These are phyloP conservation scores for Pristionchus japonicus DNA, from an alignment of 2,888 invertebrate genomes.

Conservation along the genomic window DNA sequence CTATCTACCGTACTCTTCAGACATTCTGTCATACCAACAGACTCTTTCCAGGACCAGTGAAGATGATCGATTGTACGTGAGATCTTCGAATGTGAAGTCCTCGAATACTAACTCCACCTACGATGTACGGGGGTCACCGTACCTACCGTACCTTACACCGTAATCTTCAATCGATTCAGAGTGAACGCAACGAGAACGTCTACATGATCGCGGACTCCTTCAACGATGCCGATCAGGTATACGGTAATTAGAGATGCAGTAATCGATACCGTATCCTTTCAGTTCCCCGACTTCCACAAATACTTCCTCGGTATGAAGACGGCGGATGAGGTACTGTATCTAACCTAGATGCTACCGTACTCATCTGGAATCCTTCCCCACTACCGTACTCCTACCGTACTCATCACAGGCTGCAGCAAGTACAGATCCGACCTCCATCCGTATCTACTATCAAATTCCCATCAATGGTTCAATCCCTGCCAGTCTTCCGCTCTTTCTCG, in stretches of 20 bases:
- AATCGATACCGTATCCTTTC: background rate
- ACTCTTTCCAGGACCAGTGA: background rate
- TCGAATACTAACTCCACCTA: background rate
- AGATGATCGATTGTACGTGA: background rate
- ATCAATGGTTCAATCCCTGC: background rate
- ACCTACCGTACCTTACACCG: background rate
- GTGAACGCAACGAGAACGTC: background rate
- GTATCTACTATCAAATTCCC: slow-evolving; percentile 41
- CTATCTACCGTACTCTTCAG: background rate
- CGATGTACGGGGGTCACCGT: background rate
- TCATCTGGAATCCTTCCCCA: no score
- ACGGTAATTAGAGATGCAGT: background rate
- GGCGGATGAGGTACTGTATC: slow-evolving; percentile 7
- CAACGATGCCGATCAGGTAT: background rate
- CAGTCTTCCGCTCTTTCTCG: background rate
- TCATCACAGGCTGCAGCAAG: background rate
- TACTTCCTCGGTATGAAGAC: slow-evolving; percentile 30
- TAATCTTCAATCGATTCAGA: background rate
- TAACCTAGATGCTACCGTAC: background rate
- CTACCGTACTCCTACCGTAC: background rate
- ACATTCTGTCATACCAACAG: background rate
- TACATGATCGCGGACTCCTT: background rate
- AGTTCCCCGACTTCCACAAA: background rate
- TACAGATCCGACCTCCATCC: background rate
- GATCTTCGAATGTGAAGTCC: background rate